Evolutionary conservation across 2,113 vertebrate species (phyloP).

Genomic region (Nothocercus nigrocapillus): DNA sequence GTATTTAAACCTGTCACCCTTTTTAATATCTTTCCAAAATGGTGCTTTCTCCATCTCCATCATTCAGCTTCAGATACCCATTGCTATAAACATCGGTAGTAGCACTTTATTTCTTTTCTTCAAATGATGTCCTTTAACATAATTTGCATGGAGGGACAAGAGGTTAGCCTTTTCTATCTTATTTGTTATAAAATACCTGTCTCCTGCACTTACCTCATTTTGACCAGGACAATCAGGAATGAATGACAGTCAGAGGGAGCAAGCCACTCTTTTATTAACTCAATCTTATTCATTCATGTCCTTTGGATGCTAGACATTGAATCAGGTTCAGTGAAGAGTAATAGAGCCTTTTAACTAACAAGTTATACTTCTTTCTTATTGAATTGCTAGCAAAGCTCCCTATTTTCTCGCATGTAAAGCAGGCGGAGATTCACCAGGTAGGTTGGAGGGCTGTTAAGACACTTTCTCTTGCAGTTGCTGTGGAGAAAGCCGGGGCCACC

Average conservation of each 20-base stretch:
- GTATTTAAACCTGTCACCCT: not conserved
- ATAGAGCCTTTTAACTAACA: not conserved
- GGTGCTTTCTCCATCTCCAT: not conserved
- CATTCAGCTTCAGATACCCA: not conserved
- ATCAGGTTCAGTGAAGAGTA: not conserved
- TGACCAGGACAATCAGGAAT: not conserved
- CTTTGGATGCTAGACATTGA: not conserved
- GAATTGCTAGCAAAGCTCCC: not conserved
- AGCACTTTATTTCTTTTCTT: not conserved
- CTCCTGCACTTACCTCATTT: not conserved
- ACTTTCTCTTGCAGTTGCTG: not conserved
- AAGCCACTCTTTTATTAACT: not conserved
- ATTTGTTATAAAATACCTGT: not conserved
- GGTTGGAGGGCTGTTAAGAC: not conserved
- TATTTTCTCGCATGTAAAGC: fast-evolving
- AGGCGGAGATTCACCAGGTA: not conserved
- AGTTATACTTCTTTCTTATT: not conserved
- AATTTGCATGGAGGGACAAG: not conserved
- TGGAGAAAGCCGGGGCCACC: not conserved
- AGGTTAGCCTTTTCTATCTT: not conserved
- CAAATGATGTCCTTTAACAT: not conserved
- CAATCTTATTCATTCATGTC: not conserved
- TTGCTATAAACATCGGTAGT: not conserved
- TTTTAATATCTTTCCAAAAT: not conserved
- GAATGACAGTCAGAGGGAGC: not conserved